Evolutionary conservation across 1,140 invertebrate genomes (phyloP), one percentile per base, ranked within the genome.

Genomic region (Homarus americanus): DNA sequence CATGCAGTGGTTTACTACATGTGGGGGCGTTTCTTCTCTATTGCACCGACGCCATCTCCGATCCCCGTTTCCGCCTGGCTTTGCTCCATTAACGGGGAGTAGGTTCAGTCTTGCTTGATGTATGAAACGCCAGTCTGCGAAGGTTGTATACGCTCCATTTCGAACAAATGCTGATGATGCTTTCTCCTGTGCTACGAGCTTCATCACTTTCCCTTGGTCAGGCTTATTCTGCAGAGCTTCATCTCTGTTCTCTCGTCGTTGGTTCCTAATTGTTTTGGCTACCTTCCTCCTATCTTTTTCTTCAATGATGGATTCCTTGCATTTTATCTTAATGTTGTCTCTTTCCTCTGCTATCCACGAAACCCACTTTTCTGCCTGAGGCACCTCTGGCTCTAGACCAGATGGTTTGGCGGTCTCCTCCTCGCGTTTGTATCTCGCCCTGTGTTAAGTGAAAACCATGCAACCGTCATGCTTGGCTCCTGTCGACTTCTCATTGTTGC

Each of bases 181-280:
- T 32, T 0, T 10, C 36, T 73, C 72, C 17, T 32, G 5, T 32
- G n/a, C 28, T 2, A 73, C 72, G 15, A 32, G n/a, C 28, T 32
- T 10, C 72, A 73, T 73, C 0, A 32, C 72, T 20, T 73, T 73
- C 0, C n/a, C 72, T 15, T 73, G 72, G 28, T 73, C 72, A 20
- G 72, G 72, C 28, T 73, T 73, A 12, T 4, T 73, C 0, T 32
- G 24, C n/a, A 73, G 72, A 5, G n/a, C n/a, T 10, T 34, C 2
- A 28, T 73, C 72, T 73, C 36, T 24, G 24, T 5, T 28, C 0
- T 12, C 28, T 32, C 72, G 24, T 9, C 32, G 5, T 4, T 73
- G 72, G 72, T 73, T 85, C 12, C 73, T n/a, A 20, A 85, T 85
- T 17, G 58, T 38, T 24, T 12, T 34, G 28, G n/a, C 83, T 17